A percentile compares a stretch with the other conserved stretches of the same genome.
These are phyloP conservation scores for Odocoileus virginianus DNA, from an alignment of 2,113 vertebrate genomes.

Conservation along the genomic window DNA sequence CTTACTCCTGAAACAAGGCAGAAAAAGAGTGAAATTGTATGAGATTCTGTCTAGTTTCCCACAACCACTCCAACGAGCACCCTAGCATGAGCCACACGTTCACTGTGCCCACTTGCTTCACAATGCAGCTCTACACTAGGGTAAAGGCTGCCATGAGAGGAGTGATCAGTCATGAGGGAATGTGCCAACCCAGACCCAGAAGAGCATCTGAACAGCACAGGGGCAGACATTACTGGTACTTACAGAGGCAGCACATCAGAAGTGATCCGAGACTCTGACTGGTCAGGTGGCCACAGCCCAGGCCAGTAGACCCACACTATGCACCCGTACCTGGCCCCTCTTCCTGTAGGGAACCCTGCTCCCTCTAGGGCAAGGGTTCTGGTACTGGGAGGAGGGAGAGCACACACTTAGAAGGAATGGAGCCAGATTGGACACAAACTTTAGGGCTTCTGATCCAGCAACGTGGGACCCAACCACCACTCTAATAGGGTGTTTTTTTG, in stretches of 20 bases:
- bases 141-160: not conserved
- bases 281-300: not conserved
- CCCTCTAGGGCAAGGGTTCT: not conserved
- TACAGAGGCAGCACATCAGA: not conserved
- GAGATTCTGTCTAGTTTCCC: not conserved
- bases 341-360: not conserved
- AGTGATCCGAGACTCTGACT: not conserved
- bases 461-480: not conserved
- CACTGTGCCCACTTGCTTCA: not conserved
- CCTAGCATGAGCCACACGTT: not conserved
- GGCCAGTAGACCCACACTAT: not conserved
- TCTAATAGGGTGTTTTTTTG: not conserved
- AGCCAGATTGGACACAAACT: not conserved
- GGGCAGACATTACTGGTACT: not conserved
- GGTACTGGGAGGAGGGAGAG: not conserved
- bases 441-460: not conserved
- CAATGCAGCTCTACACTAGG: not conserved
- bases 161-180: not conserved
- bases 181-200: not conserved
- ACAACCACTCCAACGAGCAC: not conserved
- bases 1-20: not conserved
- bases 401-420: not conserved
- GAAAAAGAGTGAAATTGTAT: not conserved
- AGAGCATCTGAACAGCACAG: not conserved
- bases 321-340: not conserved